Percentiles rank a stretch among this genome's conserved stretches.
These are phyloP conservation scores for Orycteropus afer DNA, from an alignment of 2,113 vertebrate species.

Conservation along the genomic window DNA sequence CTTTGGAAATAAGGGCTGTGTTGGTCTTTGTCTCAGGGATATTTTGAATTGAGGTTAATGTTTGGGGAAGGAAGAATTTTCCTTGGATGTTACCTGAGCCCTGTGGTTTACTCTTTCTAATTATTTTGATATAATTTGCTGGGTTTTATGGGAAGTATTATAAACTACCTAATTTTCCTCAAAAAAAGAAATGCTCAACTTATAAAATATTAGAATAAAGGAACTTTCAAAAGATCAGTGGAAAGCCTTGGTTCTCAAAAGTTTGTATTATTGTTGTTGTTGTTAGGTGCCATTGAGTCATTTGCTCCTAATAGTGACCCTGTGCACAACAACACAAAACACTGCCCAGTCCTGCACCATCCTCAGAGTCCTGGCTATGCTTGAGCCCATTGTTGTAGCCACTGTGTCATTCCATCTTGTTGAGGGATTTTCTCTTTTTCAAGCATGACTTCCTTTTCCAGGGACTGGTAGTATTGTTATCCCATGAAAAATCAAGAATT, in stretches of 20 bases:
- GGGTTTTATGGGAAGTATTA: constrained; percentile 30
- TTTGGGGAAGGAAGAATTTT: constrained; percentile 7
- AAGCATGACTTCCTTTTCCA: not conserved
- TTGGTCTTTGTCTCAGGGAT: not conserved
- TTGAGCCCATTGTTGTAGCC: not conserved
- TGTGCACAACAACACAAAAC: not conserved
- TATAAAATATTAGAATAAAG: not conserved
- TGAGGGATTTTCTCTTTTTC: not conserved
- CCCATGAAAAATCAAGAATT: not conserved
- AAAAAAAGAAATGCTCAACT: not conserved
- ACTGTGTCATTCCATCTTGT: not conserved
- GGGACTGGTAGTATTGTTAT: not conserved
- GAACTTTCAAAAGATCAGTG: not conserved
- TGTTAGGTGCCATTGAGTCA: not conserved
- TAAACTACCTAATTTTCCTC: constrained; percentile 8
- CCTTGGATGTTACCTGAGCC: not conserved
- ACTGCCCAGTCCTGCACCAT: no score
- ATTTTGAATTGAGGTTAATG: constrained; percentile 10
- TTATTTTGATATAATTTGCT: constrained; percentile 39
- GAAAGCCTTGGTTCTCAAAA: not conserved
- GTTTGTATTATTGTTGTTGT: not conserved
- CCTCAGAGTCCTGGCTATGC: not conserved
- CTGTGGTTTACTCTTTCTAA: constrained; percentile 34
- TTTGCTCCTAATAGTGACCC: not conserved
- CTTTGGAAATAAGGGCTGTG: not conserved